Evolutionary conservation across 1,140 invertebrate genomes (phyloP).

Genomic region (Eueides isabella): DNA sequence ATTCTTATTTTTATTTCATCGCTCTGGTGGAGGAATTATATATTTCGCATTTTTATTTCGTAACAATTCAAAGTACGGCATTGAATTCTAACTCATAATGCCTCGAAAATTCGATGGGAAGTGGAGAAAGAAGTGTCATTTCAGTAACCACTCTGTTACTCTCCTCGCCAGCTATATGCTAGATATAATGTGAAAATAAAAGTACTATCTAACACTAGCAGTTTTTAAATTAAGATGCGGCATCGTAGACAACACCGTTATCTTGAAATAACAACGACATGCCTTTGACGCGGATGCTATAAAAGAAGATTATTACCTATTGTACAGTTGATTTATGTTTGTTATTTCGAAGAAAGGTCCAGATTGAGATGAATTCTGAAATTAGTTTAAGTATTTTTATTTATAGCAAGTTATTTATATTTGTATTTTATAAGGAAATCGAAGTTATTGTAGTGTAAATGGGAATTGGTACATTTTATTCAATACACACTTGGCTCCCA

Average conservation of each 20-base stretch:
- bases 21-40: too few species aligned
- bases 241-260: neutral
- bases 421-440: neutral
- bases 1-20: too few species aligned
- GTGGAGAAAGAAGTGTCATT: too few species aligned
- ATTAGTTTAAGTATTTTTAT: neutral
- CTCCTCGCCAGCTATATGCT: too few species aligned
- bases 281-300: constrained; percentile 1
- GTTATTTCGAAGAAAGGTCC: neutral
- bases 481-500: too few species aligned
- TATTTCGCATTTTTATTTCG: too few species aligned
- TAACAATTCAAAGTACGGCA: too few species aligned
- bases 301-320: neutral
- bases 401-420: neutral
- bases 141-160: too few species aligned
- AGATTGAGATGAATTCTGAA: constrained; percentile 1
- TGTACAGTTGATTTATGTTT: constrained; percentile 1
- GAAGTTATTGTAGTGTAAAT: neutral
- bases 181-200: too few species aligned
- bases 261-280: constrained; percentile 9
- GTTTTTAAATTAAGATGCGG: neutral
- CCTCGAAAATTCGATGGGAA: too few species aligned
- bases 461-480: too few species aligned
- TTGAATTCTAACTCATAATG: too few species aligned
- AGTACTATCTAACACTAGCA: neutral